phyloP scores from a whole-genome alignment of 2,113 vertebrate species.

The Pipra filicauda region DNA sequence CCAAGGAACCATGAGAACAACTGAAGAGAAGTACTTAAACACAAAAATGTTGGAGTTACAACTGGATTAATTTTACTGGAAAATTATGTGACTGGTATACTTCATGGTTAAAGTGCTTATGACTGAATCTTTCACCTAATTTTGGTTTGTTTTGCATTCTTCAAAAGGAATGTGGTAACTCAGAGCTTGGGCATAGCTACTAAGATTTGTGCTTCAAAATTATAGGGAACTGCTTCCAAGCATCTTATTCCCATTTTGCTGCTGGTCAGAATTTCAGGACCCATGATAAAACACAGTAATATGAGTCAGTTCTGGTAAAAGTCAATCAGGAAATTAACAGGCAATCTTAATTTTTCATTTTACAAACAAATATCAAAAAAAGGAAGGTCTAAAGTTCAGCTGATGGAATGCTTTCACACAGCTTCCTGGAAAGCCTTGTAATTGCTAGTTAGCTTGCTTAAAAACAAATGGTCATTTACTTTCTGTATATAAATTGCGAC shows the following conservation, averaged over 20 bases:
- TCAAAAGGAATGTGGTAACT: neutral
- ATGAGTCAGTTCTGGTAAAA: slow-evolving; percentile 17
- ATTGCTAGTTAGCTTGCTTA: slow-evolving; percentile 34
- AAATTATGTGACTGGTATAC: neutral
- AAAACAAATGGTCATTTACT: slow-evolving; percentile 54
- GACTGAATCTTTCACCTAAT: neutral
- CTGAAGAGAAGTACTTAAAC: neutral
- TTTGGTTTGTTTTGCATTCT: neutral
- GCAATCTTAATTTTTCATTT: slow-evolving; percentile 13
- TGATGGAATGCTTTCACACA: slow-evolving; percentile 15
- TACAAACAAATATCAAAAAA: slow-evolving; percentile 21
- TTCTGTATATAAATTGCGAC: slow-evolving; percentile 26
- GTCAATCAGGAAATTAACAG: slow-evolving; percentile 4
- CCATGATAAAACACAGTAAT: neutral
- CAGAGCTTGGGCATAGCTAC: neutral
- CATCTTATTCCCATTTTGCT: neutral
- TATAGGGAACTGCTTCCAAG: neutral
- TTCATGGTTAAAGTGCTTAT: neutral
- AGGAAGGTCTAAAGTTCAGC: slow-evolving; percentile 51
- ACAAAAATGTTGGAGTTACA: neutral
- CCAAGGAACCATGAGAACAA: neutral
- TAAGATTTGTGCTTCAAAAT: neutral
- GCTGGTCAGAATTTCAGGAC: neutral
- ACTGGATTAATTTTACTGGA: neutral
- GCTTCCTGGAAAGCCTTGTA: slow-evolving; percentile 50